phyloP scores from a whole-genome alignment of 92 coral and sea anemone genomes.

The Micromussa lordhowensis region DNA sequence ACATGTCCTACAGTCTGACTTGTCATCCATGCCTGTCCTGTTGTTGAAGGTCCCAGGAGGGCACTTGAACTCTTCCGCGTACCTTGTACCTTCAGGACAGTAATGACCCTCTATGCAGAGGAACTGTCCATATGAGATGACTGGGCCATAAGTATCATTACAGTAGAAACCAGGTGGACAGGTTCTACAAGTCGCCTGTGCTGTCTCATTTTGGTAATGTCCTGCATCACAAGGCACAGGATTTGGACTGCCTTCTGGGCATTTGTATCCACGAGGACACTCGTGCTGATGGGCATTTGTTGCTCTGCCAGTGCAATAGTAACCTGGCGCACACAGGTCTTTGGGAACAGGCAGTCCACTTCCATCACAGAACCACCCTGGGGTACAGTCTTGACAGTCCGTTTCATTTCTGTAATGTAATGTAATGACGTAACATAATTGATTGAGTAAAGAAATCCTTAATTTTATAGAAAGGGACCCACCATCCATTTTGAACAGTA shows the following conservation, averaged over 20 bases:
- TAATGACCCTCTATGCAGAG: slow-evolving; percentile 90
- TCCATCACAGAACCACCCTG: slow-evolving; percentile 96
- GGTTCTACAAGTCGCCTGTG: slow-evolving; percentile 68
- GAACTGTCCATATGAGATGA: slow-evolving; percentile 65
- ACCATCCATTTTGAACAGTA: not conserved
- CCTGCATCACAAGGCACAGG: slow-evolving; percentile 94
- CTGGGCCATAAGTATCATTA: slow-evolving; percentile 88
- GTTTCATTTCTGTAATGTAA: slow-evolving; percentile 77
- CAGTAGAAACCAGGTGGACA: slow-evolving; percentile 91
- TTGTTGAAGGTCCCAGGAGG: slow-evolving; percentile 97
- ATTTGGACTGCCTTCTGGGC: slow-evolving; percentile 78
- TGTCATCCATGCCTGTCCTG: slow-evolving; percentile 71
- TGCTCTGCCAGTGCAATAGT: slow-evolving; percentile 91
- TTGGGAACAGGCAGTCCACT: slow-evolving; percentile 86
- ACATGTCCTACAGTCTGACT: slow-evolving; percentile 78
- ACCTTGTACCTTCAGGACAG: slow-evolving; percentile 85
- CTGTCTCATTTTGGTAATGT: slow-evolving; percentile 75
- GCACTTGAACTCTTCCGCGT: slow-evolving; percentile 84
- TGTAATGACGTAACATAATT: not conserved
- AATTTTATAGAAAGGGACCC: not conserved
- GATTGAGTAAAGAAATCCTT: not conserved
- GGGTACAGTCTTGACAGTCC: slow-evolving; percentile 90
- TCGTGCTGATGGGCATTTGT: slow-evolving; percentile 63
- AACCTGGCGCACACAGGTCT: slow-evolving; percentile 78
- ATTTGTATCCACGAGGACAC: slow-evolving; percentile 86